Evolutionary conservation across 2,888 invertebrate genomes (phyloP), one percentile per base, ranked within the genome.

Genomic region (Microdon myrmicae): DNA sequence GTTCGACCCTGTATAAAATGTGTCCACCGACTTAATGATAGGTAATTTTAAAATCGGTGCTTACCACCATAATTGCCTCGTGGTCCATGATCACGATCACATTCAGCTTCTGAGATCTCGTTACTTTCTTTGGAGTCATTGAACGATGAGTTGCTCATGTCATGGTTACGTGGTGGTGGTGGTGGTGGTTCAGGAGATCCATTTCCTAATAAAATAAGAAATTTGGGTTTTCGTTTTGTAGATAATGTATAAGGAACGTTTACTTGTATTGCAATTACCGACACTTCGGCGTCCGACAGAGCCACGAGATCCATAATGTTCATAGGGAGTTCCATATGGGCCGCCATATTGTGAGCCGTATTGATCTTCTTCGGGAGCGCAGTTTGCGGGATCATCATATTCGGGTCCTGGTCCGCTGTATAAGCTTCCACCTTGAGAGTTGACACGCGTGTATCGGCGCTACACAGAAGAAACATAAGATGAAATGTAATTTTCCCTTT

Each of bases 101-200:
- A 94, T 81, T 94, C 94, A 72, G 94, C 93, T 81, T 94, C 94
- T 76, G 92, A 93, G 81, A 93, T 92, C 82, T 94, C 94, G 82
- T 93, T 94, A 81, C 93, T 93, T 80, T 94, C 93, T 83, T 94
- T 94, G 78, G 92, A 92, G 81, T 94, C 94, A 82, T 94, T 94
- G 82, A 93, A 93, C 51, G 88, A 89, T 71, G 90, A 89, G 73
- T 89, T 89, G 72, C 88, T 88, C 71, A 84, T 85, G 79, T 90
- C 91, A 74, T 92, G 90, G 81, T 92, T 92, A 76, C 87, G 88
- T 75, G 87, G 92, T 72, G 88, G 93, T 69, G 89, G 93, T 83
- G 86, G 86, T 70, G 86, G 86, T 35, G 86, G 86, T 79, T 85
- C 85, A 72, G 86, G 80, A 83, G 89, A 75, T 83, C 86, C 83